Conservation (phyloP, 2,888 invertebrate species). For the Noctuana brunneofusca region DNA sequence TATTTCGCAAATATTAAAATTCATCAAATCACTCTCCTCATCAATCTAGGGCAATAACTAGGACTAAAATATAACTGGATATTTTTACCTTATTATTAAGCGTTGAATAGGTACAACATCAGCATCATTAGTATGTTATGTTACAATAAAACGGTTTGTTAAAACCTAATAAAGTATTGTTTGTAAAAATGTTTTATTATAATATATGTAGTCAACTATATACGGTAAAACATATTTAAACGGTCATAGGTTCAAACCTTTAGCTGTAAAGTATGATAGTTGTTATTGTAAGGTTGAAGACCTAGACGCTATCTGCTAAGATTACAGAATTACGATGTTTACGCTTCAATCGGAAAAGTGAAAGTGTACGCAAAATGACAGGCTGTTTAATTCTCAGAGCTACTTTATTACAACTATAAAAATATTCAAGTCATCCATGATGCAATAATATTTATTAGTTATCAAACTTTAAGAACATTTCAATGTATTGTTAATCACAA, state of each 20-base stretch:
- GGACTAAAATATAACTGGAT: no score
- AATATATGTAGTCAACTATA: no score
- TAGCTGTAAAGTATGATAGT: not conserved
- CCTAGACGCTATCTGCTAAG: slow-evolving; percentile 18
- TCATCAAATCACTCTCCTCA: no score
- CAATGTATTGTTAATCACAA: not conserved
- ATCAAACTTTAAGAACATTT: not conserved
- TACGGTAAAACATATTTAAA: no score
- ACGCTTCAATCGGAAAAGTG: slow-evolving; percentile 30
- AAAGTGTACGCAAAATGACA: slow-evolving; percentile 32
- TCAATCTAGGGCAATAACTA: no score
- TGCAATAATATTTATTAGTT: slow-evolving; percentile 13
- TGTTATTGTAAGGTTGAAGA: slow-evolving; percentile 7
- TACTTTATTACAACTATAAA: slow-evolving; percentile 24
- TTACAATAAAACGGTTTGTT: no score
- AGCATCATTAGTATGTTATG: no score
- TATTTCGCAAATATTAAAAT: no score
- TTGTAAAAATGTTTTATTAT: no score
- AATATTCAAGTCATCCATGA: slow-evolving; percentile 12
- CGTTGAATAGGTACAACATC: no score
- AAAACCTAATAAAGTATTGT: no score
- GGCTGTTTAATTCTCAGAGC: slow-evolving; percentile 12
- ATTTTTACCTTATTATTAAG: no score
- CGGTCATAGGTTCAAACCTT: not conserved
- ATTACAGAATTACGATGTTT: slow-evolving; percentile 27